Evolutionary conservation across 2,797 vertebrate genomes (phyloP).

Genomic region (Phataginus tricuspis): DNA sequence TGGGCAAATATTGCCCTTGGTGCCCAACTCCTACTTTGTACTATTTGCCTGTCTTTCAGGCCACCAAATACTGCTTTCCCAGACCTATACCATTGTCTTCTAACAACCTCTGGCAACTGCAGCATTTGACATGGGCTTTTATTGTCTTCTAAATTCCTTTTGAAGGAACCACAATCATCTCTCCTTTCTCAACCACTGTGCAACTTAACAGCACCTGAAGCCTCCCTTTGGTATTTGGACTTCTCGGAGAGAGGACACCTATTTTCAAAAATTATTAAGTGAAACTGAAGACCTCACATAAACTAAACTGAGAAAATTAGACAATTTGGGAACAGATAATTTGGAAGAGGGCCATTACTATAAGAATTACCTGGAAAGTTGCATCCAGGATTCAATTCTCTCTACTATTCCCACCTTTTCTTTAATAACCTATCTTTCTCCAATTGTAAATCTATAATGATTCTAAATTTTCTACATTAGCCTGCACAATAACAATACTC

Average conservation of each 20-base stretch:
- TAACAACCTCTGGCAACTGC: neutral
- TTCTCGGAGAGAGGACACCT: neutral
- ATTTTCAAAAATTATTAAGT: slow-evolving; percentile 24
- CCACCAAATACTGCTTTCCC: neutral
- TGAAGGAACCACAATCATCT: neutral
- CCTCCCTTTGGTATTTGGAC: neutral
- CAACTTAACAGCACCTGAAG: neutral
- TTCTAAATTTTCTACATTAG: neutral
- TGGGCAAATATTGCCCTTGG: neutral
- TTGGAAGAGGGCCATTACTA: neutral
- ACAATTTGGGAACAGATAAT: neutral
- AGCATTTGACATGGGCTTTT: neutral
- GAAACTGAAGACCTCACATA: neutral
- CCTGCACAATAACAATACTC: neutral
- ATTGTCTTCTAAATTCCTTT: neutral
- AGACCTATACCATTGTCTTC: neutral
- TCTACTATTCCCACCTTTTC: neutral
- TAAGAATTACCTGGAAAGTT: slow-evolving; percentile 31
- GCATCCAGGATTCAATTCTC: neutral
- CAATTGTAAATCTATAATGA: neutral
- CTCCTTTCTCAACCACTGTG: neutral
- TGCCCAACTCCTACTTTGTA: neutral
- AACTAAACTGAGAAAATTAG: slow-evolving; percentile 29
- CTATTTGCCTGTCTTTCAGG: neutral
- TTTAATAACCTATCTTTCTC: slow-evolving; percentile 29